phyloP scores from a whole-genome alignment of 2,888 invertebrate species.

The Salticus scenicus region DNA sequence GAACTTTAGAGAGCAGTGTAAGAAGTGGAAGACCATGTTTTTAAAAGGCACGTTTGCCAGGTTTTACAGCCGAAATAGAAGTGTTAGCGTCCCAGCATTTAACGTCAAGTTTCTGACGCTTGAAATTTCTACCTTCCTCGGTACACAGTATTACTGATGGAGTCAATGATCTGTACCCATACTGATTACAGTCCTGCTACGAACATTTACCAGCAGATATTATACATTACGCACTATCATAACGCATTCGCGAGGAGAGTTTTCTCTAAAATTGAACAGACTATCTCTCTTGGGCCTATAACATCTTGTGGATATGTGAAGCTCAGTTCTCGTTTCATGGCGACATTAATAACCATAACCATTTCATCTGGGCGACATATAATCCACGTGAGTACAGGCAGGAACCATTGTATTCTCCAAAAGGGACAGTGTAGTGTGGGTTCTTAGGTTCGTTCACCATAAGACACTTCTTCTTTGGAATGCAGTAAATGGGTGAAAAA shows the following conservation, averaged over 20 bases:
- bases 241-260: neutral
- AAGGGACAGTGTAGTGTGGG: neutral
- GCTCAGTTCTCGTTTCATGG: neutral
- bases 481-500: neutral
- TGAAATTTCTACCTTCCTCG: neutral
- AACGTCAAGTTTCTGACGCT: neutral
- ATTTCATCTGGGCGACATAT: neutral
- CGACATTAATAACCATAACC: neutral
- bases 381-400: neutral
- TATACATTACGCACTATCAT: neutral
- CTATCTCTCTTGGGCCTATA: neutral
- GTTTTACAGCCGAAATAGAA: neutral
- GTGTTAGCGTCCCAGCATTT: neutral
- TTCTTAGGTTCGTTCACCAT: neutral
- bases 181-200: slow-evolving; percentile 3
- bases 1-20: neutral
- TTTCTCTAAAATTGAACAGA: neutral
- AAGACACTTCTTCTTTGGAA: neutral
- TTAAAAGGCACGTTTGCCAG: neutral
- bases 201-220: slow-evolving; percentile 21
- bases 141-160: neutral
- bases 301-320: neutral
- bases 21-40: neutral
- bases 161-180: neutral
- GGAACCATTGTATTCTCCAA: neutral